Base-by-base conservation (phyloP, 2,113 vertebrate genomes). In the Hemiscyllium ocellatum region DNA sequence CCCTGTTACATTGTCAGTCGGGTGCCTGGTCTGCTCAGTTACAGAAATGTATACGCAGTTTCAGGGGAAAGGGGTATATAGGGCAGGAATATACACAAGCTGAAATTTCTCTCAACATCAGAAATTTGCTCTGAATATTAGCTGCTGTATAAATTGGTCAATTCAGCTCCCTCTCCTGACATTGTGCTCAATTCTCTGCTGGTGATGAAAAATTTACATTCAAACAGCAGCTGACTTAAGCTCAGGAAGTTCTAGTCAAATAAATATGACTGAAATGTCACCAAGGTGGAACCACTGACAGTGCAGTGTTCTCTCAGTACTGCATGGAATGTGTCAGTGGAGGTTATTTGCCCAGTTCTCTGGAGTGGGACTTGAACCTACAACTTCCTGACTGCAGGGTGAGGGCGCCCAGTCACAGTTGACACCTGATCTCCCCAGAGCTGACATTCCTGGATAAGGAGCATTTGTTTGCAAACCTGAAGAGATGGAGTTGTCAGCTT, bases 1-100 rank as follows among this genome's bases (percentile, higher is more conserved):
- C 68, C 78, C 56, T 66, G 37, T 56, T 97, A 97, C 96, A 97
- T 97, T 97, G 90, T 96, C 70, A 89, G 94, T 85, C 96, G 96
- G 96, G 94, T 96, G 95, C 96, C 96, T 85, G 96, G 96, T 96
- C 37, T 95, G 52, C 78, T 76, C 91, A 85, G 90, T 96, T 95
- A 72, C 96, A 96, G 96, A 87, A 96, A 95, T 96, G 96, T 95
- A 70, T 37, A 56, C 72, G 91, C 94, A 90, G 96, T 95, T 96
- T 76, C 0, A 95, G 96, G 96, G 93, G 24, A 0, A 47, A 72
- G 5, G 70, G 70, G 24, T 26, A 7, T 72, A 29, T 26, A 26
- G 69, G 24, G 6, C 24, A 72, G 70, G 26, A 7, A 72, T 29
- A 72, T 1, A 6, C 24, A 72, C 26, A 29, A 72, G 70, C 29